Conservation (phyloP, 2,797 vertebrate genomes). For the Chelon labrosus region DNA sequence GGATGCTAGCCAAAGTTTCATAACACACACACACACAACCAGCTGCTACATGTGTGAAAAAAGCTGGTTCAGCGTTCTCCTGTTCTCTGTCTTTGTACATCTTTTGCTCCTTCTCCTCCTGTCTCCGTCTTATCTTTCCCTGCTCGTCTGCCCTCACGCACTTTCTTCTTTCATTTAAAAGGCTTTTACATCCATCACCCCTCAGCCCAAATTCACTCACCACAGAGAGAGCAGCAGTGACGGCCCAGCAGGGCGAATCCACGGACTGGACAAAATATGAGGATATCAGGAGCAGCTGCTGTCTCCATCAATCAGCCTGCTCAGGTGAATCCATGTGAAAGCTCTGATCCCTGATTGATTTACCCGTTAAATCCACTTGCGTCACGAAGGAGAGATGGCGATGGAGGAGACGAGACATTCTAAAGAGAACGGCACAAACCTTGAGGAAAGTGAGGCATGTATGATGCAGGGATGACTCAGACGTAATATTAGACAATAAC, state of each 20-base stretch:
- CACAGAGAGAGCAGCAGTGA: slow-evolving; percentile 35
- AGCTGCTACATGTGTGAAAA: slow-evolving; percentile 52
- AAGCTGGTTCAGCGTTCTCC: slow-evolving; percentile 66
- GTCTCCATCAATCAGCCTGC: slow-evolving; percentile 71
- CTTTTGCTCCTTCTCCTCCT: slow-evolving; percentile 43
- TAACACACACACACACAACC: slow-evolving; percentile 2
- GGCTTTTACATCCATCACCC: slow-evolving; percentile 71
- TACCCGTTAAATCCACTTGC: slow-evolving; percentile 57
- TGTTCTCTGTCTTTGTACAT: slow-evolving; percentile 41
- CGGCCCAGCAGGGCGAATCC: slow-evolving; percentile 56
- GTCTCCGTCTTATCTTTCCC: slow-evolving; percentile 36
- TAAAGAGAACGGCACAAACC: slow-evolving; percentile 24
- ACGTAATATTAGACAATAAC: background rate
- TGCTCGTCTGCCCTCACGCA: slow-evolving; percentile 55
- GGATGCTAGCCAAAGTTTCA: slow-evolving; percentile 62
- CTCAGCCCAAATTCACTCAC: slow-evolving; percentile 55
- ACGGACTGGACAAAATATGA: slow-evolving; percentile 68
- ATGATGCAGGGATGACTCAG: slow-evolving; percentile 16
- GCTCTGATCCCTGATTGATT: slow-evolving; percentile 69
- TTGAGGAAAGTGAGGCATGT: slow-evolving; percentile 23
- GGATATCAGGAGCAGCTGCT: slow-evolving; percentile 62
- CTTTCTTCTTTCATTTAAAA: slow-evolving; percentile 59
- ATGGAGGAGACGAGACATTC: slow-evolving; percentile 31
- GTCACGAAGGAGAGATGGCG: slow-evolving; percentile 48
- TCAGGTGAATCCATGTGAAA: slow-evolving; percentile 70